Evolutionary conservation across 2,888 invertebrate genomes (phyloP).

Genomic region (Rhamnusium bicolor): DNA sequence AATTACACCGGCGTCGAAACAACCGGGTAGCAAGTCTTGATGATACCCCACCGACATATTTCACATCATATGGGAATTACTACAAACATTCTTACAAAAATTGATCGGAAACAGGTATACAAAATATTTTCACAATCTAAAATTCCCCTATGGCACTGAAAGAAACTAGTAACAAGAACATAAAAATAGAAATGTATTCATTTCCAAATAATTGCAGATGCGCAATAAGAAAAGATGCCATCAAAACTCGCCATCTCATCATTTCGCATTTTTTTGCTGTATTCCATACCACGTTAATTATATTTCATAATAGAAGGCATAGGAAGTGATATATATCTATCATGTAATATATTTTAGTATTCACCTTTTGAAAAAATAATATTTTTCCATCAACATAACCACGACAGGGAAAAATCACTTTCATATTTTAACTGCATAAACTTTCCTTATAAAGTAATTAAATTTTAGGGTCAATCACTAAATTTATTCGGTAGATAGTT

Average conservation of each 20-base stretch:
- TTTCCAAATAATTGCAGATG: not conserved
- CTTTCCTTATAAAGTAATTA: too few species aligned
- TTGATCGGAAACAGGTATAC: constrained; percentile 9
- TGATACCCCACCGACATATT: constrained; percentile 13
- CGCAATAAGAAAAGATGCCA: not conserved
- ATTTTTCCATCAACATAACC: not conserved
- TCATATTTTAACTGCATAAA: too few species aligned
- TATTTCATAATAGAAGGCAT: not conserved
- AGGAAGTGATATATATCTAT: not conserved
- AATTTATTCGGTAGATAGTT: too few species aligned
- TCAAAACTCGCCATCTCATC: not conserved
- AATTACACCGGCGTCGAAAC: constrained; percentile 49
- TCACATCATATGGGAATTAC: not conserved
- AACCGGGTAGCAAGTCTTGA: constrained; percentile 36
- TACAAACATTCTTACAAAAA: not conserved
- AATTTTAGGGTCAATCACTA: too few species aligned
- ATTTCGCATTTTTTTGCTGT: not conserved
- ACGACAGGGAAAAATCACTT: too few species aligned
- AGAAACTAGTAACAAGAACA: not conserved
- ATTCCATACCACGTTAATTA: not conserved
- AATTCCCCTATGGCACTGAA: not conserved
- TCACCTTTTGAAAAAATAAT: not conserved
- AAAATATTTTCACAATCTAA: not conserved
- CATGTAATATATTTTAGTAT: not conserved
- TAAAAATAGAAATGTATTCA: not conserved